Evolutionary conservation across 1,140 invertebrate genomes (phyloP).

Genomic region (Chrysoperla carnea): DNA sequence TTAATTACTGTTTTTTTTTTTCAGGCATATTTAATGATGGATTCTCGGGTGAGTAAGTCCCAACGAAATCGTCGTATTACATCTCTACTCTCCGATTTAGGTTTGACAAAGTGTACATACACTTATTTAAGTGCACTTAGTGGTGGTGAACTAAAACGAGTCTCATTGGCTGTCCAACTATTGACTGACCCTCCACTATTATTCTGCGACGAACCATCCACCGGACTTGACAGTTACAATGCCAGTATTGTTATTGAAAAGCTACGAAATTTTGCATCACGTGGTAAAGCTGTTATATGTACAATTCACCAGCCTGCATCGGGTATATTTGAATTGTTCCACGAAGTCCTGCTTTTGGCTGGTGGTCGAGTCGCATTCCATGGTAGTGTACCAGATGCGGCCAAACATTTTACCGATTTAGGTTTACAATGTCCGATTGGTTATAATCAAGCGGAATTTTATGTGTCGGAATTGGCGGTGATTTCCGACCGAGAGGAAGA

Average conservation of each 20-base stretch:
- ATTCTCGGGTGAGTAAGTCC: slow-evolving; percentile 10
- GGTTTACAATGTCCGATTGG: slow-evolving; percentile 37
- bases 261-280: slow-evolving; percentile 38
- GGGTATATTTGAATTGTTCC: slow-evolving; percentile 64
- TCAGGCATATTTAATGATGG: slow-evolving; percentile 31
- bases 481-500: slow-evolving; percentile 14
- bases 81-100: slow-evolving; percentile 31
- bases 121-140: slow-evolving; percentile 52
- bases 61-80: slow-evolving; percentile 18
- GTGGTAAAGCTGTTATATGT: slow-evolving; percentile 61
- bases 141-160: slow-evolving; percentile 72
- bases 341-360: slow-evolving; percentile 57
- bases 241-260: slow-evolving; percentile 54
- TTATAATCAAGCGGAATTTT: slow-evolving; percentile 57
- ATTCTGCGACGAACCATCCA: slow-evolving; percentile 71
- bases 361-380: slow-evolving; percentile 66
- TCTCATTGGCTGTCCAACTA: slow-evolving; percentile 62
- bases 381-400: slow-evolving; percentile 43
- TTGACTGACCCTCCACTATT: slow-evolving; percentile 57
- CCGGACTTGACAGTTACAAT: slow-evolving; percentile 65
- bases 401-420: slow-evolving; percentile 44
- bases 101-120: slow-evolving; percentile 41
- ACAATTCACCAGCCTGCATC: slow-evolving; percentile 80
- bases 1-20: too few relatives aligned
- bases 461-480: slow-evolving; percentile 42